Conservation (phyloP, 2,113 vertebrate species). For the Monopterus albus region DNA sequence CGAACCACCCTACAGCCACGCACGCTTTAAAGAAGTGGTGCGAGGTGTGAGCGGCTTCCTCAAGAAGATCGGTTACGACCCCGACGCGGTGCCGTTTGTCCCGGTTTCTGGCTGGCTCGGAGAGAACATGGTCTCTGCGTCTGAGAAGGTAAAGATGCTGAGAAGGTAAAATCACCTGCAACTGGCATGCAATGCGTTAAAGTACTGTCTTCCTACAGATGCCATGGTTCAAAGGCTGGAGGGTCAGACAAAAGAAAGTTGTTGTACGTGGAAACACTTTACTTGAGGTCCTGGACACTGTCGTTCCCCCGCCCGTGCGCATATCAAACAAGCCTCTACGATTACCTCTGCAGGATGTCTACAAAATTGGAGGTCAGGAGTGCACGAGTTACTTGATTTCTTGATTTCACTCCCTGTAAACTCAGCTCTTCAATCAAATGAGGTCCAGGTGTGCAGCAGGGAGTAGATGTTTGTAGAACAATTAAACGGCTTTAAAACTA, state of each 20-base stretch:
- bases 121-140: constrained; percentile 83
- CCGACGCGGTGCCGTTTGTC: constrained; percentile 76
- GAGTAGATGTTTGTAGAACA: too few species aligned
- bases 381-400: not conserved
- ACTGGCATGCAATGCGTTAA: not conserved
- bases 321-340: constrained; percentile 83
- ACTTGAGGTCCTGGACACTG: constrained; percentile 83
- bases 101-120: constrained; percentile 85
- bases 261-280: constrained; percentile 77
- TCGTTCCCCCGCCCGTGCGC: constrained; percentile 81
- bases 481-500: too few species aligned
- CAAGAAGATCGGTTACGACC: constrained; percentile 84
- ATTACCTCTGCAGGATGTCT: constrained; percentile 86
- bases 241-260: constrained; percentile 76
- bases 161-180: too few species aligned
- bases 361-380: constrained; percentile 84
- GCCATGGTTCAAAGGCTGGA: constrained; percentile 87
- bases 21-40: constrained; percentile 82
- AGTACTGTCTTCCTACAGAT: constrained; percentile 62
- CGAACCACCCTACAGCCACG: constrained; percentile 82
- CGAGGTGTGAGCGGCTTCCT: constrained; percentile 80
- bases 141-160: constrained; percentile 76
- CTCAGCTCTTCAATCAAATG: constrained; percentile 1
- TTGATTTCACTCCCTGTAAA: too few species aligned
- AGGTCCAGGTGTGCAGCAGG: not conserved